Conservation (phyloP, 2,113 vertebrate species). For the Alaudala cheleensis region DNA sequence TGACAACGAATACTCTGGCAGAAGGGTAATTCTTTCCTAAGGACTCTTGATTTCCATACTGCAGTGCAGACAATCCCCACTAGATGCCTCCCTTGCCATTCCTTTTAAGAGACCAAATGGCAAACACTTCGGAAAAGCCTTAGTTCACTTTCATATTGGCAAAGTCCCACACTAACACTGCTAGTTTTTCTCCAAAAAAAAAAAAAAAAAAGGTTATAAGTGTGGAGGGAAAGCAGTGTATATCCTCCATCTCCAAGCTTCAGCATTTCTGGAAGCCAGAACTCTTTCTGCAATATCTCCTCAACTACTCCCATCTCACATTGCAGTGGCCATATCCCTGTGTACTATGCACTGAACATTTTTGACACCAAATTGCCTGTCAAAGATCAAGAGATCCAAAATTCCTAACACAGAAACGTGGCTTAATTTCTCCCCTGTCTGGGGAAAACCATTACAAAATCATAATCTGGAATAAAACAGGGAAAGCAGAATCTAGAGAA, state of each 20-base stretch:
- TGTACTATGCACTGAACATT: background rate
- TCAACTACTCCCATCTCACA: background rate
- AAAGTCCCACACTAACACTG: background rate
- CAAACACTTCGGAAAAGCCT: background rate
- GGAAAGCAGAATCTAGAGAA: background rate
- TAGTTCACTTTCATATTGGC: too few relatives aligned
- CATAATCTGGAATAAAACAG: background rate
- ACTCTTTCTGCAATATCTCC: background rate
- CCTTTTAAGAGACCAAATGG: background rate
- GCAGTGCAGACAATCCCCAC: slow-evolving; percentile 25
- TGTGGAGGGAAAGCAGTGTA: fast-evolving
- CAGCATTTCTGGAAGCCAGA: background rate
- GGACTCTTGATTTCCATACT: background rate
- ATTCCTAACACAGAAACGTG: background rate
- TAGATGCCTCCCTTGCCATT: slow-evolving; percentile 57
- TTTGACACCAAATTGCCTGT: background rate
- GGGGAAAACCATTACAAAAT: background rate
- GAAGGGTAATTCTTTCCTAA: background rate
- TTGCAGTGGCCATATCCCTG: background rate
- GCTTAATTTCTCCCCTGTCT: background rate
- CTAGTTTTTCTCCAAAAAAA: background rate
- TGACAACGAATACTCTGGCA: background rate
- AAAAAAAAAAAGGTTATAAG: background rate
- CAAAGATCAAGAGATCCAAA: background rate
- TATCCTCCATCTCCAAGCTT: background rate